phyloP scores from a whole-genome alignment of 2,797 vertebrate genomes.

The Periophthalmus magnuspinnatus region DNA sequence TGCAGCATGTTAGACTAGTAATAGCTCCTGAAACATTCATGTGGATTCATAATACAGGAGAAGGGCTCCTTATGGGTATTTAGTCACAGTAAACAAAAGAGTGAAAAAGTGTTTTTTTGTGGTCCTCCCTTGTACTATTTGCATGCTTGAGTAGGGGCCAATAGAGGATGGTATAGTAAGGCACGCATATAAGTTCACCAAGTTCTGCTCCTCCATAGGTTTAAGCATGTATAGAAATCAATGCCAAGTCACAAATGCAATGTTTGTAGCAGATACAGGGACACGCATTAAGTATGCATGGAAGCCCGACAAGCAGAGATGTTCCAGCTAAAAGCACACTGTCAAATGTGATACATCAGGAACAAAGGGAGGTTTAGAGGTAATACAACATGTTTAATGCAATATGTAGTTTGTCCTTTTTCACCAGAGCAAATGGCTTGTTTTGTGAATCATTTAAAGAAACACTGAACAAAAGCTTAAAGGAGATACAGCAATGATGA shows the following conservation, averaged over 20 bases:
- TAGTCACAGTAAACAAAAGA: conserved; percentile 38
- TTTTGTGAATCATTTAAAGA: too few species aligned
- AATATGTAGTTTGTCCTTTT: too few species aligned
- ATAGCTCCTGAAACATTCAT: conserved; percentile 62
- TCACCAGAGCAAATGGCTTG: too few species aligned
- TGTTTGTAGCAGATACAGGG: not conserved
- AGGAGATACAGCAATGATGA: too few species aligned
- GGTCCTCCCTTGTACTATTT: conserved; percentile 12
- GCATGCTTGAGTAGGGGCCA: conserved; percentile 13
- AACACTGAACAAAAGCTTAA: too few species aligned
- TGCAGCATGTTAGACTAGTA: conserved; percentile 50
- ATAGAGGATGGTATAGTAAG: conserved; percentile 7
- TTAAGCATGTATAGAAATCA: not conserved
- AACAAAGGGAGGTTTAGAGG: too few species aligned
- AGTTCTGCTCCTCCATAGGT: not conserved
- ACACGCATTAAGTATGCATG: too few species aligned
- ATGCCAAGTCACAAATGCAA: not conserved
- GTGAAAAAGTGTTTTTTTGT: conserved; percentile 38
- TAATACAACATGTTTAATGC: too few species aligned
- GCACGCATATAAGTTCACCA: conserved; percentile 28
- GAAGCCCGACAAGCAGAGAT: not conserved
- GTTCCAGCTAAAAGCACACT: conserved; percentile 1
- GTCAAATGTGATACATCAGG: not conserved
- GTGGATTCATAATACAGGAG: conserved; percentile 57
- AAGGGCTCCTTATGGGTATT: conserved; percentile 44